These are phyloP conservation scores for Chascanopsetta lugubris DNA, from an alignment of 2,113 vertebrate genomes.

Conservation along the genomic window DNA sequence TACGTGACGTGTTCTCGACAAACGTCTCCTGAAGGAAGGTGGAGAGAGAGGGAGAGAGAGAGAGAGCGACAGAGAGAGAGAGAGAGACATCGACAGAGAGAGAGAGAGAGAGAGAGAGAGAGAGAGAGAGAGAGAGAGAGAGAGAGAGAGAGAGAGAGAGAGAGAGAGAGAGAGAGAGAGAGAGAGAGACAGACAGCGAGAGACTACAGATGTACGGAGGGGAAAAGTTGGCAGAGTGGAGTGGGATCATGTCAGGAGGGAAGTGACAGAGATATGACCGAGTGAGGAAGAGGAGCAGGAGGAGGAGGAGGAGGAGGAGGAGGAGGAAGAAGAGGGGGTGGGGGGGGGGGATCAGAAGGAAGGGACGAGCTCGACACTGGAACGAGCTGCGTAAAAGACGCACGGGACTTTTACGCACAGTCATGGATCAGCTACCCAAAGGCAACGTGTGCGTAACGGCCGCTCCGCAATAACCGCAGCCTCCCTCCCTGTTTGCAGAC, in stretches of 20 bases:
- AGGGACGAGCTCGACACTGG: slow-evolving; percentile 16
- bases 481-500: slow-evolving; percentile 34
- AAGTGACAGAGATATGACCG: slow-evolving; percentile 16
- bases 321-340: too few relatives aligned
- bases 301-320: background rate
- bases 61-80: slow-evolving; percentile 35
- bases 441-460: background rate
- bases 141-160: slow-evolving; percentile 25
- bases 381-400: slow-evolving; percentile 51
- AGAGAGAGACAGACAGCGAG: slow-evolving; percentile 4
- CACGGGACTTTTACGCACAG: slow-evolving; percentile 46
- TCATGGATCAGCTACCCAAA: slow-evolving; percentile 40
- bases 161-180: slow-evolving; percentile 43
- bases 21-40: slow-evolving; percentile 19
- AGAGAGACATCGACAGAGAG: slow-evolving; percentile 35
- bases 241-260: slow-evolving; percentile 38
- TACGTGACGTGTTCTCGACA: background rate
- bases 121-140: slow-evolving; percentile 24
- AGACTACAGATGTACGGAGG: slow-evolving; percentile 56
- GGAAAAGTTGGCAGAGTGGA: slow-evolving; percentile 56
- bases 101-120: slow-evolving; percentile 42
- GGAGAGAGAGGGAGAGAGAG: background rate
- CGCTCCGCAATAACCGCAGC: background rate
- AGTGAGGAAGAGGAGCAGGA: background rate
- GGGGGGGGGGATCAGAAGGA: background rate